Base-by-base conservation (phyloP, 2,113 vertebrate genomes). In the Nothocercus julius region DNA sequence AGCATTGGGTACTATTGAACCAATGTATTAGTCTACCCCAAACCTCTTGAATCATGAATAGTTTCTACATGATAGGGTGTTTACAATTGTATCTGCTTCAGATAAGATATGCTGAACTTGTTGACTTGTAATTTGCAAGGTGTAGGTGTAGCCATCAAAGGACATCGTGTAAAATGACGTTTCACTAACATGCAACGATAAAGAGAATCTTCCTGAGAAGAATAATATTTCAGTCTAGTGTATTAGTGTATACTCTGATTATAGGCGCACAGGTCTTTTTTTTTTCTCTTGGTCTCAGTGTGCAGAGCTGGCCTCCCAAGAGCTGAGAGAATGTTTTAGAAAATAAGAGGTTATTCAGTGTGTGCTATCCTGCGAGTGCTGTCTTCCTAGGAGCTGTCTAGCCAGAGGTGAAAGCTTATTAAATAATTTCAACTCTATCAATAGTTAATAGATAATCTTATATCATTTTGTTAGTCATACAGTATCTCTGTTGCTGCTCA, bases 341-440 rank as follows among this genome's bases (percentile, higher is more conserved):
- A 89, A 89, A 42, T 38, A 79, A 78, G 27, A 78, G 42, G 13
- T 42, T 64, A 11, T 84, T 72, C 58, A 68, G 17, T 10, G 4
- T 28, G n/a, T 34, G 47, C 40, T 66, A 19, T 85, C 15, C 78
- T 78, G 73, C 62, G 27, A 91, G 62, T 40, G 80, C 49, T 68
- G 32, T 72, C 80, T 86, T 90, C 81, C 32, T 62, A 42, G 86
- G 44, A 87, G n/a, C 76, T 82, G 42, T n/a, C 38, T 69, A 73
- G 89, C 24, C 61, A 58, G 79, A 95, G n/a, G 58, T 81, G 93
- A 91, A 90, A 81, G 1, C 38, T 84, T 86, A 22, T 77, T 86
- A 79, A 95, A 34, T 87, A 63, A 72, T 66, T 77, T 96, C 66
- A 76, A 49, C 44, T 47, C 83, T 88, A 93, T 10, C 6, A 10